A percentile compares a stretch with the other conserved stretches of the same genome.
Conservation (phyloP, 2,888 invertebrate genomes). For the Cephus pulcher region DNA sequence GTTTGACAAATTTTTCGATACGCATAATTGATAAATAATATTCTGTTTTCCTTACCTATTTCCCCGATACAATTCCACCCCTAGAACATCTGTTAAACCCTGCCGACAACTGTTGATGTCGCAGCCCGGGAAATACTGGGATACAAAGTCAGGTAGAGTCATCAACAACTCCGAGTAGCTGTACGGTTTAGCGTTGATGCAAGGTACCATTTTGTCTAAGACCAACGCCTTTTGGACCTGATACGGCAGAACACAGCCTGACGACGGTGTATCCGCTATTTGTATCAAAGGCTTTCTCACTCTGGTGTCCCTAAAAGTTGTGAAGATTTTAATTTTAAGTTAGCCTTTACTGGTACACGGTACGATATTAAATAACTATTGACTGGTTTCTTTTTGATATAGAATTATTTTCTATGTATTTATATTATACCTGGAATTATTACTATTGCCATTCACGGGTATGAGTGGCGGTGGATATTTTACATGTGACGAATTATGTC, state of each 20-base stretch:
- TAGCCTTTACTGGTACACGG: fast-evolving
- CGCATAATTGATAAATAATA: background rate
- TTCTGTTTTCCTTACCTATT: conserved; percentile 76
- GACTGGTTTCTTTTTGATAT: background rate
- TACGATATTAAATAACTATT: background rate
- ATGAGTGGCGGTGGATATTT: conserved; percentile 71
- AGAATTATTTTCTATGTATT: background rate
- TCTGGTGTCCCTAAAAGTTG: conserved; percentile 54
- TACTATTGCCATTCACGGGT: conserved; percentile 66
- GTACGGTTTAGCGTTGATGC: conserved; percentile 89
- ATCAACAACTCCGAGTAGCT: conserved; percentile 84
- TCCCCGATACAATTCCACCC: conserved; percentile 83
- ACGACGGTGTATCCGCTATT: conserved; percentile 78
- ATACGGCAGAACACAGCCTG: conserved; percentile 66
- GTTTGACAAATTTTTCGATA: no score
- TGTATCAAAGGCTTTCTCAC: conserved; percentile 74
- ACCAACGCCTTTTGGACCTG: conserved; percentile 84
- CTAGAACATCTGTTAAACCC: conserved; percentile 81
- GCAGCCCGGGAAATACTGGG: conserved; percentile 83
- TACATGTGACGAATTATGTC: conserved; percentile 54
- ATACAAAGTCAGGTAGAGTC: conserved; percentile 84
- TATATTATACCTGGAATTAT: conserved; percentile 47
- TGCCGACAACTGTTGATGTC: conserved; percentile 81
- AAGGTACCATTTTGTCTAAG: conserved; percentile 84
- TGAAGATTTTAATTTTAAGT: background rate